Base-by-base conservation (phyloP, 2,797 vertebrate genomes). In the Furcifer pardalis region DNA sequence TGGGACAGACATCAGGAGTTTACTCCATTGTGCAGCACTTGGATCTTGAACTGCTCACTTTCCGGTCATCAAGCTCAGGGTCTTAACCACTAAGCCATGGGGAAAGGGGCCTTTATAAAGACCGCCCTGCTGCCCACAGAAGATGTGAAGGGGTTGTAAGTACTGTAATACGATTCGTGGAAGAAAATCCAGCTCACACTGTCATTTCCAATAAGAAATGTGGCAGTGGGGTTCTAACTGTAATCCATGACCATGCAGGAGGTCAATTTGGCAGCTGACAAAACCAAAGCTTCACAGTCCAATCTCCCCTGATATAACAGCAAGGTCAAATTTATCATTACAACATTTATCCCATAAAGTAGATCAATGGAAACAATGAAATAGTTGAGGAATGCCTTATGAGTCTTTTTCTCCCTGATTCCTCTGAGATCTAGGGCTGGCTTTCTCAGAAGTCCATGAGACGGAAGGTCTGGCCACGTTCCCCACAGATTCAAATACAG, bases 401-500 rank as follows among this genome's bases (percentile, higher is more conserved):
- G 81, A 37, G 12, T 83, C 60, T 65, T 59, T n/a, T 80, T 32
- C 30, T 66, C 42, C 21, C 60, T 69, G 79, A 80, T 79, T 62
- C 81, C 77, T 69, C 40, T 76, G 86, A 76, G 71, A 59, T 60
- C 40, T 74, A 68, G 9, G 21, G 5, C 13, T 13, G 60, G 7
- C 81, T 0, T 71, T 83, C 73, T 2, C 17, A 71, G 73, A 83
- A 84, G 73, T 86, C 79, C 65, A 76, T 32, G 52, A 77, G 63
- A 75, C 86, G 63, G 23, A 62, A 59, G 85, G 42, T 37, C 27
- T 72, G 1, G 25, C 23, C 79, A 79, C 19, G 66, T 89, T n/a
- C 0, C 2, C 73, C 37, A 35, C 2, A 32, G 66, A 74, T 79
- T 4, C 21, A 49, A 23, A 35, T 81, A 60, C 23, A 1, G 32